These are phyloP conservation scores for Metallyticus violacea DNA, from an alignment of 2,888 invertebrate genomes.

Conservation along the genomic window DNA sequence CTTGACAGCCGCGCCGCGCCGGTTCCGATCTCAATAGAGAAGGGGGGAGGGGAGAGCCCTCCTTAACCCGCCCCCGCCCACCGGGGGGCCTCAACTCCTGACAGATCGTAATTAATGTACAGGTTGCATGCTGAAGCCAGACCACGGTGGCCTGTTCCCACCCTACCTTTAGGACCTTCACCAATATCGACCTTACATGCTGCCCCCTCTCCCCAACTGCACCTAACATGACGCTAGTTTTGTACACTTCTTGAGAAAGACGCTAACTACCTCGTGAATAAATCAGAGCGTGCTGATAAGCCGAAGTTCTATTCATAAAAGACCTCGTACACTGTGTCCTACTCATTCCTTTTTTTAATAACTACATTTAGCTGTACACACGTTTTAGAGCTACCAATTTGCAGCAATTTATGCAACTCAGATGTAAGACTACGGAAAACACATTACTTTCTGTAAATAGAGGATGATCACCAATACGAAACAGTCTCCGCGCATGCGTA, in stretches of 20 bases:
- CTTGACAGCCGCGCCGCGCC: slow-evolving; percentile 27
- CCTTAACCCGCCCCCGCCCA: slow-evolving; percentile 19
- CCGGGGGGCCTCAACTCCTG: slow-evolving; percentile 28
- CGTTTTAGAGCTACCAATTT: too few relatives aligned
- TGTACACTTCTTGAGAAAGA: too few relatives aligned
- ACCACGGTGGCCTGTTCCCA: slow-evolving; percentile 14
- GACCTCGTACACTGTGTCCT: too few relatives aligned
- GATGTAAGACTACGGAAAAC: too few relatives aligned
- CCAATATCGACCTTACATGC: not conserved
- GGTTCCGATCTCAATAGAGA: slow-evolving; percentile 32
- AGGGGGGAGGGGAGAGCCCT: slow-evolving; percentile 25
- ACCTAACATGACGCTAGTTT: not conserved
- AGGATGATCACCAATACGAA: too few relatives aligned
- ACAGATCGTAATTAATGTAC: slow-evolving; percentile 35
- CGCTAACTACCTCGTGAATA: not conserved
- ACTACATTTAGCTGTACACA: too few relatives aligned
- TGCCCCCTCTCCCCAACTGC: not conserved
- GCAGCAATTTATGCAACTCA: too few relatives aligned
- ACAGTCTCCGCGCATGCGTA: too few relatives aligned
- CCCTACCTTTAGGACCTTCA: slow-evolving; percentile 2
- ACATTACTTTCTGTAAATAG: too few relatives aligned
- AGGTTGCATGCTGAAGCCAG: slow-evolving; percentile 30
- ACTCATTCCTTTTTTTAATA: too few relatives aligned
- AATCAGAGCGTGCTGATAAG: too few relatives aligned
- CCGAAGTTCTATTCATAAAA: not conserved